These are phyloP conservation scores for Menidia menidia DNA, from an alignment of 2,797 vertebrate genomes.

Conservation along the genomic window DNA sequence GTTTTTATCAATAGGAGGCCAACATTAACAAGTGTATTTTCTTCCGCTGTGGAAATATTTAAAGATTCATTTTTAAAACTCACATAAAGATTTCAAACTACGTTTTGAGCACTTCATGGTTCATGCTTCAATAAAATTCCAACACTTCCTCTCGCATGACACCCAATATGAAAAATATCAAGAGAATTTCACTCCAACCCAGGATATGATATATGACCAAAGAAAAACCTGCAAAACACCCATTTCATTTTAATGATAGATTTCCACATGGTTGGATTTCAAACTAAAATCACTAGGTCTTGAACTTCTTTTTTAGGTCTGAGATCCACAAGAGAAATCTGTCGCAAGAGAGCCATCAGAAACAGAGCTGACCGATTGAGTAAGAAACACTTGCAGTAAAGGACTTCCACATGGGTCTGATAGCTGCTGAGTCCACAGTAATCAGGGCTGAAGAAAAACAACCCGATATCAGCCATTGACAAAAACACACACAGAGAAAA, in stretches of 20 bases:
- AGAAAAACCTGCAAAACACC: slow-evolving; percentile 32
- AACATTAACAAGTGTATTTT: slow-evolving; percentile 19
- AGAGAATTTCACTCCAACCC: slow-evolving; percentile 4
- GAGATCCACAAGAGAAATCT: slow-evolving; percentile 45
- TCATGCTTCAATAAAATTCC: slow-evolving; percentile 1
- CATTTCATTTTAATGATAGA: slow-evolving; percentile 49
- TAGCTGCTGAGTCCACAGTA: slow-evolving; percentile 41
- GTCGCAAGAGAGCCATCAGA: slow-evolving; percentile 61
- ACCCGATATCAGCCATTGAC: slow-evolving; percentile 44
- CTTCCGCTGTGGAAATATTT: slow-evolving; percentile 14
- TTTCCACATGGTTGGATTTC: slow-evolving; percentile 52
- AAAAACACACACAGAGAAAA: slow-evolving; percentile 31
- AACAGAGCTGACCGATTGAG: slow-evolving; percentile 40
- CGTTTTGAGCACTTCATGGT: slow-evolving; percentile 5
- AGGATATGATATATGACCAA: slow-evolving; percentile 28
- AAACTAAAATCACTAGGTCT: slow-evolving; percentile 36
- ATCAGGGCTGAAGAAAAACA: slow-evolving; percentile 52
- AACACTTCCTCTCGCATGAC: slow-evolving; percentile 6
- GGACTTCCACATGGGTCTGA: slow-evolving; percentile 67
- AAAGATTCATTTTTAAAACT: slow-evolving; percentile 9
- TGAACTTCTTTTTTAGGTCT: slow-evolving; percentile 25
- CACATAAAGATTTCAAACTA: background rate
- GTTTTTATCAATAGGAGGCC: slow-evolving; percentile 32
- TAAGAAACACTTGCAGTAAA: slow-evolving; percentile 57
- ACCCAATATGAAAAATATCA: slow-evolving; percentile 18